Base-by-base conservation (phyloP, 2,888 invertebrate species). In the Philonicus albiceps region DNA sequence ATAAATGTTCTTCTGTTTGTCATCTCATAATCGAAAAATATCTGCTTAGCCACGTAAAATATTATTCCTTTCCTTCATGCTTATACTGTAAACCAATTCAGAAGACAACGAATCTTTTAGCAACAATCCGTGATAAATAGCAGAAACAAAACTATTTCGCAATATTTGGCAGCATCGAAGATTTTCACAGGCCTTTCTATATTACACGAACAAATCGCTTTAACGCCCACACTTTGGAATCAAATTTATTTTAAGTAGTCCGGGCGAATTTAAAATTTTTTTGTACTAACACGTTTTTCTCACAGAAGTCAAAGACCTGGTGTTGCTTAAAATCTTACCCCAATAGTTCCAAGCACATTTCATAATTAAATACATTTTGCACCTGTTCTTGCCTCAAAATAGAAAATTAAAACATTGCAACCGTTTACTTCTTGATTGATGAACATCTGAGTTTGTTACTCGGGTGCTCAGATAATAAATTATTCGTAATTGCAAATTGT, bases 331-430 rank as follows among this genome's bases (percentile, higher is more conserved):
- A 13, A 80, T 80, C 31, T 80, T 53, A 53, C 43, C 53, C 11
- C 43, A 80, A 80, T 80, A 53, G 73, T 16, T 53, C 49, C 27
- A 80, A 53, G n/a, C 40, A 8, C 11, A 31, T 30, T 80, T 49
- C 30, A 53, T 30, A 53, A 80, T 53, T 27, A 80, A 80, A 22
- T 53, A 34, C 30, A 30, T 53, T 64, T 31, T 80, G 53, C 80
- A 80, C 80, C 80, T 80, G 80, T 80, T 80, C 49, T 80, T 53
- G 27, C 53, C 53, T 80, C 16, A 6, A 80, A 80, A 80, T 80
- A 80, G 80, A 80, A 80, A 80, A 80, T 30, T 16, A 37, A 49
- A 49, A 16, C n/a, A 31, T 43, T 53, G 49, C 49, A 80, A 30
- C 8, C 53, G 6, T 80, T 80, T 80, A 6, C 16, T 27, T 80